phyloP scores from a whole-genome alignment of 2,888 invertebrate species.

The Cerceris ruficornis region DNA sequence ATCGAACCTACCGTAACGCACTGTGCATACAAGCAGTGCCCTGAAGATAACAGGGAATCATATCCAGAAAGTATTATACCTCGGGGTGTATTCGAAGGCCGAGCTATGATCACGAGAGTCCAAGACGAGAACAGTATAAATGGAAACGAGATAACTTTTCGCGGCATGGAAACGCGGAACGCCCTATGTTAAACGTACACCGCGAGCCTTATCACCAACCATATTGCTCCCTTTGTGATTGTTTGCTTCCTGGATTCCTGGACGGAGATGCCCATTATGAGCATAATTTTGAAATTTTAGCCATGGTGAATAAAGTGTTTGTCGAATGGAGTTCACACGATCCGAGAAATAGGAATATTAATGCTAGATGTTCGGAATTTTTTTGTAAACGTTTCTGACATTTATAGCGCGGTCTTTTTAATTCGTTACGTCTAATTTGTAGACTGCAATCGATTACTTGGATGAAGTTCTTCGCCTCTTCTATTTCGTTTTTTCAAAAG shows the following conservation, averaged over 20 bases:
- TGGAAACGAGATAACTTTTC: slow-evolving; percentile 25
- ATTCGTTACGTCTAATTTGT: no score
- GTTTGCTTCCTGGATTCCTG: slow-evolving; percentile 13
- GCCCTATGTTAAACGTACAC: background rate
- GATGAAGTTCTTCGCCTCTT: no score
- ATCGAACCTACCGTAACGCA: slow-evolving; percentile 36
- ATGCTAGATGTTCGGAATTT: no score
- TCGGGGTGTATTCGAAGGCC: slow-evolving; percentile 18
- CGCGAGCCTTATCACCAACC: background rate
- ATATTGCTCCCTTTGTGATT: slow-evolving; percentile 10
- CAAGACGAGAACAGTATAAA: slow-evolving; percentile 18
- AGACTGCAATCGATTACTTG: no score
- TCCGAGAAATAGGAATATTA: no score
- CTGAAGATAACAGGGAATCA: slow-evolving; percentile 27
- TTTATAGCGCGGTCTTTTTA: no score
- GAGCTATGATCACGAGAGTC: slow-evolving; percentile 20
- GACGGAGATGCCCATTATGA: background rate
- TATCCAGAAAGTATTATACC: slow-evolving; percentile 38
- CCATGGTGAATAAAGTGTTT: background rate
- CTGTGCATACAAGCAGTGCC: slow-evolving; percentile 14
- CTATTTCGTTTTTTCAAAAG: no score
- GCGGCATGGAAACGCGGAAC: slow-evolving; percentile 2
- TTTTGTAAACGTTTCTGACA: no score
- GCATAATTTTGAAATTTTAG: background rate
- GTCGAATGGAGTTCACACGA: background rate